These are phyloP conservation scores for Uropsilus gracilis DNA, from an alignment of 2,113 vertebrate species.

Conservation along the genomic window DNA sequence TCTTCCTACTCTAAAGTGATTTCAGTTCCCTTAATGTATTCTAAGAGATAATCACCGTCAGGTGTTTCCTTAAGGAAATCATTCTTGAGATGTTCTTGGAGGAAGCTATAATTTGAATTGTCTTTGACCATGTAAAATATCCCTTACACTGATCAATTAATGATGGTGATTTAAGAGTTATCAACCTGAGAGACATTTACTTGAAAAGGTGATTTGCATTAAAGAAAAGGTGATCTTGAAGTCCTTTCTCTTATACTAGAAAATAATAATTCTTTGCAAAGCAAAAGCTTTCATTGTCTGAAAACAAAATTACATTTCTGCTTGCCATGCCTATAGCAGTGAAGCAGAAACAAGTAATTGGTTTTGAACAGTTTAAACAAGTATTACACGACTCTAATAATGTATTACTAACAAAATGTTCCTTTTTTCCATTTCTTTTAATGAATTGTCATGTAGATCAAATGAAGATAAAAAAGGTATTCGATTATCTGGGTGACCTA, in stretches of 20 bases:
- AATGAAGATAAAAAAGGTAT: slow-evolving; percentile 22
- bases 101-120: slow-evolving; percentile 71
- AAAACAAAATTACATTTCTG: slow-evolving; percentile 64
- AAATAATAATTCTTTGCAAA: slow-evolving; percentile 54
- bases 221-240: slow-evolving; percentile 58
- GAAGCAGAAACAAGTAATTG: slow-evolving; percentile 56
- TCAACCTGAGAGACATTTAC: slow-evolving; percentile 29
- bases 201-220: slow-evolving; percentile 64
- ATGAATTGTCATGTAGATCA: slow-evolving; percentile 41
- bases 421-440: slow-evolving; percentile 18
- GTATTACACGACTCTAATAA: slow-evolving; percentile 39
- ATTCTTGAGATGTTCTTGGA: slow-evolving; percentile 25
- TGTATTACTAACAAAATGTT: slow-evolving; percentile 35
- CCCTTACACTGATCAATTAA: slow-evolving; percentile 67
- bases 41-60: slow-evolving; percentile 42
- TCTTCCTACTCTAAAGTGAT: background rate
- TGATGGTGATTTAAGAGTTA: slow-evolving; percentile 61
- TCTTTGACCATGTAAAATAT: slow-evolving; percentile 54
- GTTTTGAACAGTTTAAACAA: slow-evolving; percentile 47
- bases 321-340: slow-evolving; percentile 37
- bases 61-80: slow-evolving; percentile 61
- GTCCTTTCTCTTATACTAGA: slow-evolving; percentile 41
- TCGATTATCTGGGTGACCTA: slow-evolving; percentile 8
- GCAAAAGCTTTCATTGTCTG: slow-evolving; percentile 43
- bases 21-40: slow-evolving; percentile 45